Percentiles rank a stretch among this genome's conserved stretches.
These are phyloP conservation scores for Eidolon dupreanum DNA, from an alignment of 2,797 vertebrate genomes.

Conservation along the genomic window DNA sequence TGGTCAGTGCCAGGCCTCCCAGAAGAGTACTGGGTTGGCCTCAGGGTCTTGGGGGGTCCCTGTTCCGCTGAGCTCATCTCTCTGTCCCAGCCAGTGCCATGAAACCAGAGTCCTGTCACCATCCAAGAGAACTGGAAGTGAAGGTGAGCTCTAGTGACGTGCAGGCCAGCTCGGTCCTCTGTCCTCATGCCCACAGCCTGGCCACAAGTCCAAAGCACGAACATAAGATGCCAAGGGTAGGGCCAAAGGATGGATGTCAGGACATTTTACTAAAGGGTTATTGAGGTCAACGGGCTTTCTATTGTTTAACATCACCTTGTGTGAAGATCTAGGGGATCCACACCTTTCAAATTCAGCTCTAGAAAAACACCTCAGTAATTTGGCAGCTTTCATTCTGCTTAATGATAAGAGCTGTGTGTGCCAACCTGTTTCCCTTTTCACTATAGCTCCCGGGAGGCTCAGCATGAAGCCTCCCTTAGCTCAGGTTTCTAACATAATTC, in stretches of 20 bases:
- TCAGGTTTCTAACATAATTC: background rate
- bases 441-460: slow-evolving; percentile 14
- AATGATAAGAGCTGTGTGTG: background rate
- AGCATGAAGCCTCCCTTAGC: background rate
- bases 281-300: background rate
- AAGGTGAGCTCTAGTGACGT: background rate
- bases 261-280: background rate
- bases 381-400: background rate
- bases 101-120: background rate
- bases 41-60: background rate
- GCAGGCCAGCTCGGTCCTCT: background rate
- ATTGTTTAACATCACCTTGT: background rate
- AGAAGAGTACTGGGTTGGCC: background rate
- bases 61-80: background rate
- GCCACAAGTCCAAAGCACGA: background rate
- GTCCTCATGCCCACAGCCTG: background rate
- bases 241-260: background rate
- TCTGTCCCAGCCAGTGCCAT: background rate
- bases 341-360: background rate
- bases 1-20: background rate
- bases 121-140: background rate
- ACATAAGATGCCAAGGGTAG: background rate
- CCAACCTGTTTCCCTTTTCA: background rate
- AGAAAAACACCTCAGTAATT: background rate
- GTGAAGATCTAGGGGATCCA: background rate